These are phyloP conservation scores for Trichopoda pennipes DNA, from an alignment of 2,888 invertebrate species.

Conservation along the genomic window DNA sequence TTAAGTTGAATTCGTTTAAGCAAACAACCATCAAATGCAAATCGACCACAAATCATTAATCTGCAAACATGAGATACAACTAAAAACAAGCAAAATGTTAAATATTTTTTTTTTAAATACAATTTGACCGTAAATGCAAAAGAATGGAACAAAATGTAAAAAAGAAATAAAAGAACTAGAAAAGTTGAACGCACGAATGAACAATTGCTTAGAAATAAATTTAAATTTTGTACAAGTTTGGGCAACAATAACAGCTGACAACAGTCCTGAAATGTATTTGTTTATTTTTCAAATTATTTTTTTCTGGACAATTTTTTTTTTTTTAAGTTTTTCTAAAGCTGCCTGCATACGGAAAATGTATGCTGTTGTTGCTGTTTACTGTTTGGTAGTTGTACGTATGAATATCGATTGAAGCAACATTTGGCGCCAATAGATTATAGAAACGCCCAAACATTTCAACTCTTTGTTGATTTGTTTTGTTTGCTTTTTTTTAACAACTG, in stretches of 20 bases:
- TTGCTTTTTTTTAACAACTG: conserved; percentile 22
- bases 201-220: conserved; percentile 45
- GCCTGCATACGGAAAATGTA: conserved; percentile 33
- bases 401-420: conserved; percentile 56
- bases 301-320: conserved; percentile 11
- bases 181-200: conserved; percentile 63
- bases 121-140: conserved; percentile 49
- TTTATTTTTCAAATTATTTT: conserved; percentile 36
- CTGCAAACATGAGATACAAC: conserved; percentile 33
- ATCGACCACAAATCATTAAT: conserved; percentile 62
- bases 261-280: conserved; percentile 44
- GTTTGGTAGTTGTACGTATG: conserved; percentile 11
- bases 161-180: conserved; percentile 27
- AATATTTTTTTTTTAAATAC: conserved; percentile 56
- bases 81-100: conserved; percentile 33
- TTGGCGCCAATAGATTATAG: conserved; percentile 68
- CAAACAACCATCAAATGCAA: conserved; percentile 52
- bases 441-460: conserved; percentile 68
- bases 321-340: conserved; percentile 10
- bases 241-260: conserved; percentile 59
- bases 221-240: conserved; percentile 41
- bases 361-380: not conserved
- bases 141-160: not conserved
- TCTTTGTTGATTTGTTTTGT: conserved; percentile 53
- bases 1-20: conserved; percentile 21